Evolutionary conservation across 2,113 vertebrate species (phyloP).

Genomic region (Malurus cyaneus): DNA sequence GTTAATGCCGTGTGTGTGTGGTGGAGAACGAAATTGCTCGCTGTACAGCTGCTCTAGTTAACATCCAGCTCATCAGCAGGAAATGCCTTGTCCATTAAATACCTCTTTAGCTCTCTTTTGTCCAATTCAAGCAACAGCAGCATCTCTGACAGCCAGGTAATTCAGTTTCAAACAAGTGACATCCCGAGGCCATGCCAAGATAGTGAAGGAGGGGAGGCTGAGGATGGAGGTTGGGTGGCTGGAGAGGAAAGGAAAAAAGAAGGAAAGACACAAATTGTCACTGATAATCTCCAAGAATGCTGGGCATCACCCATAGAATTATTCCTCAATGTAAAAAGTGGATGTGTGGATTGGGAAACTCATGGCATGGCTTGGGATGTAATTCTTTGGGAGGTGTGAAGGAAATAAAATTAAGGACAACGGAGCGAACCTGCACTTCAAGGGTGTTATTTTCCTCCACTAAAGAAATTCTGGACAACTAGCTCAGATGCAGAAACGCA

Average conservation of each 20-base stretch:
- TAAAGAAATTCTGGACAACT: neutral
- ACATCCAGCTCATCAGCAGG: neutral
- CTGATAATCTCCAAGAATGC: neutral
- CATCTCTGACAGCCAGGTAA: neutral
- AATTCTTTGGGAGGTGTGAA: neutral
- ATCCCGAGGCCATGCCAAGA: neutral
- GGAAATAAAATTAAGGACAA: neutral
- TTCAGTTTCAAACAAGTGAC: neutral
- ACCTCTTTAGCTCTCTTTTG: neutral
- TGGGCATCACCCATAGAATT: neutral
- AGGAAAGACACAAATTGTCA: neutral
- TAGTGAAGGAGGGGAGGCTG: neutral
- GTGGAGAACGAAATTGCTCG: neutral
- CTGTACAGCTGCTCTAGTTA: neutral
- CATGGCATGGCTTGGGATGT: neutral
- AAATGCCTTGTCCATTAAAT: conserved; percentile 17
- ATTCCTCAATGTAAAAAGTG: neutral
- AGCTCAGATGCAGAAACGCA: neutral
- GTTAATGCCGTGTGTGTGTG: neutral
- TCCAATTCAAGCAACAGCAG: neutral
- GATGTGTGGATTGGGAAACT: neutral
- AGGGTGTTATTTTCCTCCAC: neutral
- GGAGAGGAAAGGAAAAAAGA: neutral
- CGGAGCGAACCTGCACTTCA: neutral
- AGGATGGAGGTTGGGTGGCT: neutral